Conservation (phyloP, 2,888 invertebrate species). For the Ischnura elegans region DNA sequence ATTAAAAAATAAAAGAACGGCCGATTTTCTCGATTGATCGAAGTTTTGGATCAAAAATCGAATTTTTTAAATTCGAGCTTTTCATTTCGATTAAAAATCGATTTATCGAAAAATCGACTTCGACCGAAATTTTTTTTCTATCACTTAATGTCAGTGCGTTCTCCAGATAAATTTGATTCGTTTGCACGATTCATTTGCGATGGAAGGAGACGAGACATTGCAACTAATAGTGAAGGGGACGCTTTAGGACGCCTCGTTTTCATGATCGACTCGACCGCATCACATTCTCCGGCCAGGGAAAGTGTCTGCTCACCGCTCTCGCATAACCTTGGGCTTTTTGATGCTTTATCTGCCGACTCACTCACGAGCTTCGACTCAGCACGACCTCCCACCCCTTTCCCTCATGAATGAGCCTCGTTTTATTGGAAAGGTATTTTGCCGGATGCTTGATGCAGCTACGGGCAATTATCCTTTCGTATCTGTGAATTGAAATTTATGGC, state of each 20-base stretch:
- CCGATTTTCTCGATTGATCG: no score
- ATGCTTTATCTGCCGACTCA: slow-evolving; percentile 14
- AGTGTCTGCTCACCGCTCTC: no score
- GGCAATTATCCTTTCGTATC: neutral
- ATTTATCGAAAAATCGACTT: no score
- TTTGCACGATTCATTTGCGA: neutral
- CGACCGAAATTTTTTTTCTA: no score
- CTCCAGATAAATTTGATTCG: no score
- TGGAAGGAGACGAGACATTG: neutral
- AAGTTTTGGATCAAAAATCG: no score
- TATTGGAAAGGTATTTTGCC: neutral
- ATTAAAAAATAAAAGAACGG: no score
- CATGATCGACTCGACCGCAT: neutral
- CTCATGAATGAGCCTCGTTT: neutral
- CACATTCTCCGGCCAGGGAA: neutral
- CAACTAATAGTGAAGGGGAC: neutral
- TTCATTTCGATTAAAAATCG: no score
- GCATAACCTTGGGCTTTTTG: slow-evolving; percentile 12
- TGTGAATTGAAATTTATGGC: neutral
- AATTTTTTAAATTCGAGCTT: no score
- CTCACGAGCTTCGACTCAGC: neutral
- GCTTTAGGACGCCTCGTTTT: neutral
- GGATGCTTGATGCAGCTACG: neutral
- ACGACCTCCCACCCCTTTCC: neutral
- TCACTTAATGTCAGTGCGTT: no score